phyloP scores from a whole-genome alignment of 2,888 invertebrate species.

The Phasia obesa region DNA sequence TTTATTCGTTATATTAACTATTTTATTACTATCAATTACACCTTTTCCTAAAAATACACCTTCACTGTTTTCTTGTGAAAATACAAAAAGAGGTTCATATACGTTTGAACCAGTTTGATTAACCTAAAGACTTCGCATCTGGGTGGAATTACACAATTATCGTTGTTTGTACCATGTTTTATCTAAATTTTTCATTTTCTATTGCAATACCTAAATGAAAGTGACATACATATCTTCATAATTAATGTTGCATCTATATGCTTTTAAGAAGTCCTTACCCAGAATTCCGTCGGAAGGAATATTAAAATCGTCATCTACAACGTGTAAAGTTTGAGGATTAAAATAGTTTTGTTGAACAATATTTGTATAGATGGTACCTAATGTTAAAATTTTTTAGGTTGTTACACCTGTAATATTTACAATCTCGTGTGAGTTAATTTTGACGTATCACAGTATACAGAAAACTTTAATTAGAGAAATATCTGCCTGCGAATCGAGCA shows the following conservation, averaged over 20 bases:
- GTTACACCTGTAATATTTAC: conserved; percentile 13
- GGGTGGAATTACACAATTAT: too few relatives aligned
- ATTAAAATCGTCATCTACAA: too few relatives aligned
- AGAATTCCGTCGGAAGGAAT: conserved; percentile 16
- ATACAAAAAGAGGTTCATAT: conserved; percentile 1
- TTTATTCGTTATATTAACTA: not conserved
- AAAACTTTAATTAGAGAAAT: too few relatives aligned
- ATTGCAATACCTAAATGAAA: too few relatives aligned
- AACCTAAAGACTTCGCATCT: too few relatives aligned
- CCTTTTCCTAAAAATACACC: not conserved
- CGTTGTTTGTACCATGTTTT: too few relatives aligned
- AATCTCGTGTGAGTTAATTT: not conserved
- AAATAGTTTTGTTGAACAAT: too few relatives aligned
- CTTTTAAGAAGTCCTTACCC: conserved; percentile 8
- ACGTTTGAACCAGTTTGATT: too few relatives aligned
- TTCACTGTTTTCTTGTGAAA: not conserved
- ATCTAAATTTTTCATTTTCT: too few relatives aligned
- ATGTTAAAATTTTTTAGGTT: not conserved
- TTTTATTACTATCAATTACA: not conserved
- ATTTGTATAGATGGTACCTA: not conserved
- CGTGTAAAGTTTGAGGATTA: too few relatives aligned
- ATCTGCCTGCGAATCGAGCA: conserved; percentile 4
- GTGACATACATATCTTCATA: not conserved
- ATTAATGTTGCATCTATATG: not conserved
- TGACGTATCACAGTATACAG: not conserved